Percentiles rank a stretch among this genome's conserved stretches.
Conservation (phyloP, 1,140 invertebrate genomes). For the Bombus balteatus region DNA sequence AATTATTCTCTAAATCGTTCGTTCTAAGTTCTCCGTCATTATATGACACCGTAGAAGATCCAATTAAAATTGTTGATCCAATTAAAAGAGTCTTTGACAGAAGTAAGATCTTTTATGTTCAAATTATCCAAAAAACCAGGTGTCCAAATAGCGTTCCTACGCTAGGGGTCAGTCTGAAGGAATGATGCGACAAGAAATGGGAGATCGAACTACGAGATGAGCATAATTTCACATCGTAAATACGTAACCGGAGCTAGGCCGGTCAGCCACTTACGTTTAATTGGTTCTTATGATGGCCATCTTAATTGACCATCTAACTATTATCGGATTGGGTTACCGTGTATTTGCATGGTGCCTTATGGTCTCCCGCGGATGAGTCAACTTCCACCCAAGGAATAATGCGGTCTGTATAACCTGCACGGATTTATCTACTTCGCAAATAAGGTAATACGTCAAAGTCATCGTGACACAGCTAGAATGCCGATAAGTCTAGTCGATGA, state of each 20-base stretch:
- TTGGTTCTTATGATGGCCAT: conserved; percentile 70
- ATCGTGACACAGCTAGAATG: no score
- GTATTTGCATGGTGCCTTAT: conserved; percentile 68
- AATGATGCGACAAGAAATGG: conserved; percentile 50
- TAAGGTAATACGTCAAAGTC: conserved; percentile 16
- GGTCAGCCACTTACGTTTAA: conserved; percentile 68
- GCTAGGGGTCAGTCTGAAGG: conserved; percentile 22
- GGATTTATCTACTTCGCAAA: conserved; percentile 44
- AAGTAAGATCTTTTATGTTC: background rate
- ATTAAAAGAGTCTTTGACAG: background rate
- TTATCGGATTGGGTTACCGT: conserved; percentile 72
- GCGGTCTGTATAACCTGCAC: conserved; percentile 3
- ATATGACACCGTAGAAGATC: no score
- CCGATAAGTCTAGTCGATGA: background rate
- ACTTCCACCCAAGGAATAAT: conserved; percentile 37
- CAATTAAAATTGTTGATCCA: background rate
- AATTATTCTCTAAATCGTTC: no score
- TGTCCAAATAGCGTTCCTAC: conserved; percentile 54
- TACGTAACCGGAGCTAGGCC: conserved; percentile 68
- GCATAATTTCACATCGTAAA: conserved; percentile 72
- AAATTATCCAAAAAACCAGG: background rate
- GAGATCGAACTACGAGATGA: conserved; percentile 46
- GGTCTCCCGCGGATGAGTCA: conserved; percentile 46
- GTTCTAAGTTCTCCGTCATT: no score
- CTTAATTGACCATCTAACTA: conserved; percentile 72